These are phyloP conservation scores for Folsomia manolachei DNA, from an alignment of 2,888 invertebrate species.

Conservation along the genomic window DNA sequence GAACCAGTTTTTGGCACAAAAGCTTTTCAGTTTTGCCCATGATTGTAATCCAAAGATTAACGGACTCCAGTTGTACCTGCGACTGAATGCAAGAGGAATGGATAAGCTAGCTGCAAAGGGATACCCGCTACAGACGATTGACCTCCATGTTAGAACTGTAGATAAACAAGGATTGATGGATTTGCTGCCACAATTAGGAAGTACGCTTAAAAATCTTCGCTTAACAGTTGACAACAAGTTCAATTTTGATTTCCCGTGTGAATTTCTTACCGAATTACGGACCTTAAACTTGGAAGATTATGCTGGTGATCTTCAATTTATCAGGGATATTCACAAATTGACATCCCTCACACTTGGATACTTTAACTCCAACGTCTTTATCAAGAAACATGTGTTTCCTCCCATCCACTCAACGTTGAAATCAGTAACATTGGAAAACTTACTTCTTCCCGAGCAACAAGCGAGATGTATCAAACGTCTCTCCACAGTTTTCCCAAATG, in stretches of 20 bases:
- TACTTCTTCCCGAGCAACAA: background rate
- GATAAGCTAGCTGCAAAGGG: background rate
- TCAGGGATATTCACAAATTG: background rate
- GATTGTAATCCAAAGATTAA: background rate
- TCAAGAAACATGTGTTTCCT: background rate
- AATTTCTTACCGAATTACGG: background rate
- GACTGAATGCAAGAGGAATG: conserved; percentile 15
- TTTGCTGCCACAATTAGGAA: background rate
- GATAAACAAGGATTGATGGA: background rate
- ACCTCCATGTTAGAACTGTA: conserved; percentile 1
- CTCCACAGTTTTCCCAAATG: background rate
- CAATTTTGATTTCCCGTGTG: background rate
- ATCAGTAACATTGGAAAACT: background rate
- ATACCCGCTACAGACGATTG: background rate
- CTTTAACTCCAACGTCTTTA: background rate
- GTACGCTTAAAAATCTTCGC: conserved; percentile 1
- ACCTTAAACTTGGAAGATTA: conserved; percentile 9
- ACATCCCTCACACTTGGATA: background rate
- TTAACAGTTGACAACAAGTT: background rate
- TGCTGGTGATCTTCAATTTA: background rate
- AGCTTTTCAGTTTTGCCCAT: conserved; percentile 2
- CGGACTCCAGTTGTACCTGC: background rate
- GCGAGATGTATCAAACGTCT: background rate
- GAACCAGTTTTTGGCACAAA: conserved; percentile 12
- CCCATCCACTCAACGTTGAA: background rate